Base-by-base conservation (phyloP, 2,888 invertebrate species). In the Quadriops clusia region DNA sequence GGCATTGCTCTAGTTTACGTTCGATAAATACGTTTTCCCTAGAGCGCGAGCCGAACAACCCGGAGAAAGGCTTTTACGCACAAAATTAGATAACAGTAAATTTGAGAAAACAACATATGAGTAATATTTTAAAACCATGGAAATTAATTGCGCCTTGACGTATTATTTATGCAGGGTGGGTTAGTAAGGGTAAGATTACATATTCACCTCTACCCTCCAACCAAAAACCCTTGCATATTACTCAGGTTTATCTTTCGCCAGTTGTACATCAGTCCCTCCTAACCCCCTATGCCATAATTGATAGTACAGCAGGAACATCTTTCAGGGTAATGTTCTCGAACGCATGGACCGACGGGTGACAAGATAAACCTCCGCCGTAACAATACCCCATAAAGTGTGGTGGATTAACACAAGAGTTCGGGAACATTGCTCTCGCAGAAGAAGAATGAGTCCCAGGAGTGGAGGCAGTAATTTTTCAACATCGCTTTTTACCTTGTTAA, bases 401-500 rank as follows among this genome's bases (percentile, higher is more conserved):
- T 18, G 7, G n/a, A n/a, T 7, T 18, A n/a, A n/a, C 18, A n/a
- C n/a, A 18, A 18, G 18, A 18, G 18, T 7, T 18, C n/a, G 18
- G n/a, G n/a, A 8, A n/a, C 18, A n/a, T 8, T n/a, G 18, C 18
- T 7, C 7, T 18, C 12, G 11, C 21, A 8, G 22, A 21, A 18
- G 15, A 26, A 6, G 8, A 24, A 30, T 30, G 17, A 17, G 15
- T 30, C 30, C 15, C 30, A 17, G 9, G 10, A 16, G 12, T 17
- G 20, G 32, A 14, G 10, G n/a, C 10, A 12, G 32, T 23, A 32
- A 32, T 32, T 32, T 32, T 32, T 32, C 32, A 32, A 28, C 13
- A 32, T 28, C 28, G 28, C 22, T 18, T 28, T 32, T 28, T 32
- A 28, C 28, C 32, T 32, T 28, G 32, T 32, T 32, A 23, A 27